A percentile compares a stretch with the other conserved stretches of the same genome.
Evolutionary conservation across 2,113 vertebrate species (phyloP).

Genomic region (Corapipo altera): DNA sequence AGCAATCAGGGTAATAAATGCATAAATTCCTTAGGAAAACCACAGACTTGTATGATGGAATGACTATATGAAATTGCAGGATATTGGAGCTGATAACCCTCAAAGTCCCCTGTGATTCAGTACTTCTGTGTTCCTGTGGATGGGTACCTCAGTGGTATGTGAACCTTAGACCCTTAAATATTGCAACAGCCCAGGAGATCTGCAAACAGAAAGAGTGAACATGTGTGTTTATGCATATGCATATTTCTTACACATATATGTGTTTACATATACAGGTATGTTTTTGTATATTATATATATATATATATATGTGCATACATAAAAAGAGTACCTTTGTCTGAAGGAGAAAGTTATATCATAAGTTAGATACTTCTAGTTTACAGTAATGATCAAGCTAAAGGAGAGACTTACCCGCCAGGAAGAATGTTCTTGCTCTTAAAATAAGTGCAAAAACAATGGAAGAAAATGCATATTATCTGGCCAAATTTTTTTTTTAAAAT

Average conservation of each 20-base stretch:
- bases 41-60: not conserved
- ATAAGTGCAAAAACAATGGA: not conserved
- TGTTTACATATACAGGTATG: not conserved
- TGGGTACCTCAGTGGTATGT: not conserved
- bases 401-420: not conserved
- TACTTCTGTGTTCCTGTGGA: not conserved
- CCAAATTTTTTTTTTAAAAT: not conserved
- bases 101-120: not conserved
- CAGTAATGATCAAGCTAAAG: not conserved
- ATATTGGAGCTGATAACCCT: not conserved
- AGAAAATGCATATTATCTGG: not conserved
- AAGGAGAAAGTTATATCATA: not conserved
- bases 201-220: not conserved
- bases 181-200: not conserved
- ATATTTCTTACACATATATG: not conserved
- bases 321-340: not conserved
- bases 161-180: not conserved
- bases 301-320: not conserved
- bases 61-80: not conserved
- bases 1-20: not conserved
- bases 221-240: not conserved
- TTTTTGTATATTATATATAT: not conserved
- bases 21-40: not conserved
- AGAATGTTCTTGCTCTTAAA: not conserved
- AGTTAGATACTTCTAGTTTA: not conserved